Conservation (phyloP, 1,140 invertebrate genomes). For the Ips typographus region DNA sequence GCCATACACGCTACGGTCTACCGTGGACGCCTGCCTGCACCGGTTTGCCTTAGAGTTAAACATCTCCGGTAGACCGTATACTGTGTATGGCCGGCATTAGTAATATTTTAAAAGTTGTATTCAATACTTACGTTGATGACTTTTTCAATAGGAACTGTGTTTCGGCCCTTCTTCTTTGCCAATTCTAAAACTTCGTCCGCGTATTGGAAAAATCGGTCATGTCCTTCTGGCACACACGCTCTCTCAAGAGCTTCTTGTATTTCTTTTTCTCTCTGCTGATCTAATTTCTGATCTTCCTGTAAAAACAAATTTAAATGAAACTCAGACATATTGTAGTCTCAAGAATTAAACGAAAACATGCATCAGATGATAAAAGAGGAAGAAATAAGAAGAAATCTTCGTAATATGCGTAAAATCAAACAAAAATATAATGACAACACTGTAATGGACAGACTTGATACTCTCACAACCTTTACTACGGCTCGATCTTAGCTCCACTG, state of each 20-base stretch:
- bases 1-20: not conserved
- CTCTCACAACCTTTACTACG: too few species aligned
- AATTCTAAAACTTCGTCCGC: slow-evolving; percentile 46
- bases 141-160: slow-evolving; percentile 44
- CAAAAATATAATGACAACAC: too few species aligned
- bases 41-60: too few species aligned
- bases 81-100: not conserved
- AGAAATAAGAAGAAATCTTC: too few species aligned
- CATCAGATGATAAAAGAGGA: not conserved
- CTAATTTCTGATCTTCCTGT: slow-evolving; percentile 49
- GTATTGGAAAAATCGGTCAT: slow-evolving; percentile 48
- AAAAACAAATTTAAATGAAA: not conserved
- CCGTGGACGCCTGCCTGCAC: too few species aligned
- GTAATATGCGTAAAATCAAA: too few species aligned
- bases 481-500: too few species aligned
- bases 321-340: not conserved
- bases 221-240: slow-evolving; percentile 32
- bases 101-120: not conserved
- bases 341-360: not conserved
- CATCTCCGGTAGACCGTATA: too few species aligned
- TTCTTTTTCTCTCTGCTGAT: slow-evolving; percentile 48
- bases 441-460: too few species aligned
- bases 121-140: slow-evolving; percentile 39
- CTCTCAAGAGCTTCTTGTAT: slow-evolving; percentile 18
- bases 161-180: slow-evolving; percentile 43